These are phyloP conservation scores for Dromococcyx pavoninus DNA, from an alignment of 2,797 vertebrate species.

Conservation along the genomic window DNA sequence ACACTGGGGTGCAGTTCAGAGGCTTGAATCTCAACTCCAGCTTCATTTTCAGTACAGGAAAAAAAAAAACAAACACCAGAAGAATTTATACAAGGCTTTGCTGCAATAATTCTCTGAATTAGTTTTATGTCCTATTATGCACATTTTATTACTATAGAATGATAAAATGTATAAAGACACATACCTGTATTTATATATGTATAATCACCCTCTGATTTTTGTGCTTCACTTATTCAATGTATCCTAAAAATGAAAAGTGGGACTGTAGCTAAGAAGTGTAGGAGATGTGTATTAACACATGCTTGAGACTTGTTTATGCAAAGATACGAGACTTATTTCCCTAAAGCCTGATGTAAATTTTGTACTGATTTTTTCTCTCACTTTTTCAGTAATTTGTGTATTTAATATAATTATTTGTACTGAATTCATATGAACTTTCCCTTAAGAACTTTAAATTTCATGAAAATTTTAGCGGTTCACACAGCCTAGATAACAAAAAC, in stretches of 20 bases:
- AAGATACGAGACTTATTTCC: background rate
- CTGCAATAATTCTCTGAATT: background rate
- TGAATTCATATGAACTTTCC: background rate
- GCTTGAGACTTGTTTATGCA: background rate
- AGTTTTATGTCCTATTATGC: background rate
- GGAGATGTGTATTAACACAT: background rate
- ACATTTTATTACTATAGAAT: background rate
- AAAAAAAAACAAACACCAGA: background rate
- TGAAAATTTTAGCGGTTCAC: background rate
- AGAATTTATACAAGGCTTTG: background rate
- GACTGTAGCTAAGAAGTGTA: background rate
- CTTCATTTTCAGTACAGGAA: background rate
- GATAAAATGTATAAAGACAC: background rate
- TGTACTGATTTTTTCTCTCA: accelerated
- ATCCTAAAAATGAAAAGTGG: background rate
- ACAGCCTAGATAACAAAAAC: background rate
- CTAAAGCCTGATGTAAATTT: background rate
- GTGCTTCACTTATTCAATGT: background rate
- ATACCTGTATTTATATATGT: background rate
- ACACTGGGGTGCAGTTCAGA: background rate
- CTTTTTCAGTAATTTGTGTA: background rate
- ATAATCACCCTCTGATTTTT: background rate
- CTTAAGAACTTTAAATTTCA: background rate
- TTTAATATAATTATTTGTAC: background rate
- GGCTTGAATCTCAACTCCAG: background rate